Conservation (phyloP, 2,888 invertebrate genomes). For the Salticus scenicus region DNA sequence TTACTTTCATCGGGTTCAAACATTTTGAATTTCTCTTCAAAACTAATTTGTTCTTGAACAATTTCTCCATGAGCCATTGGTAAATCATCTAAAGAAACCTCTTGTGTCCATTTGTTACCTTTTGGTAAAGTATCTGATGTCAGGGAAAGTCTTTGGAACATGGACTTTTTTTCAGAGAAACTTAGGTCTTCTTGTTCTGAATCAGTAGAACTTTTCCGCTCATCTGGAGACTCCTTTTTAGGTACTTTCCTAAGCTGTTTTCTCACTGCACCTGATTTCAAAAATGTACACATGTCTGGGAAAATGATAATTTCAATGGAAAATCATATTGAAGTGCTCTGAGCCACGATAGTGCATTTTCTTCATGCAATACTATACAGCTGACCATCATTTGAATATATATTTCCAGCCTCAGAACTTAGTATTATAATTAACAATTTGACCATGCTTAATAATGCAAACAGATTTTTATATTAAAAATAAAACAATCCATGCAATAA, state of each 20-base stretch:
- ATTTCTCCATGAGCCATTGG: conserved; percentile 70
- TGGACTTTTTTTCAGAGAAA: conserved; percentile 68
- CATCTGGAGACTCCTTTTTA: conserved; percentile 30
- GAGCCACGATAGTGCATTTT: conserved; percentile 5
- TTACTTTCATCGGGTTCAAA: conserved; percentile 61
- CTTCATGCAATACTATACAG: conserved; percentile 8
- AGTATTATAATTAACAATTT: background rate
- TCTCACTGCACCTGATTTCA: conserved; percentile 59
- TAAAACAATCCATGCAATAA: conserved; percentile 1
- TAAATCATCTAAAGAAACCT: conserved; percentile 58
- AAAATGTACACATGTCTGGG: conserved; percentile 17
- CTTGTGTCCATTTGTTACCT: conserved; percentile 49
- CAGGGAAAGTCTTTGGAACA: conserved; percentile 66
- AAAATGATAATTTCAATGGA: background rate
- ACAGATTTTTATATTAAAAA: background rate
- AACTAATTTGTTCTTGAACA: conserved; percentile 66
- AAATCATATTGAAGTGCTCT: background rate
- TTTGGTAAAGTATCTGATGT: conserved; percentile 54
- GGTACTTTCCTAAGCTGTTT: conserved; percentile 45
- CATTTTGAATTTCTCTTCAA: conserved; percentile 65
- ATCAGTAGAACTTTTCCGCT: conserved; percentile 48
- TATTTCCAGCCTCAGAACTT: background rate
- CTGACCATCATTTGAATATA: background rate
- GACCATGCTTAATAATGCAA: background rate
- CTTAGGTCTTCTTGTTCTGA: conserved; percentile 63